These are phyloP conservation scores for Scolopax bukidnonensis DNA, from an alignment of 2,797 vertebrate species.

Conservation along the genomic window DNA sequence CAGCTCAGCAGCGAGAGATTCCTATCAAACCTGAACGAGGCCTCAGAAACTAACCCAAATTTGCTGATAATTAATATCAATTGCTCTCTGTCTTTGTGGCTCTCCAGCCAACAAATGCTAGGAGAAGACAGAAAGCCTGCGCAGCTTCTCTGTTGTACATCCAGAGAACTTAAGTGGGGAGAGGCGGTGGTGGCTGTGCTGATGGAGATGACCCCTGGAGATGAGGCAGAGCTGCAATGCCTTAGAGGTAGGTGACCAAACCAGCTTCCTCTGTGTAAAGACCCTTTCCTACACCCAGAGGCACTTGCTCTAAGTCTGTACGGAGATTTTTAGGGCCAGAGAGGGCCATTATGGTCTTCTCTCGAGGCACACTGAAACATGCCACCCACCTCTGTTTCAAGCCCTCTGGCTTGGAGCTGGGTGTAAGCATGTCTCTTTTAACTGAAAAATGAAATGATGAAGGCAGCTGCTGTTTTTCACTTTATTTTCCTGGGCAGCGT, in stretches of 20 bases:
- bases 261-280: neutral
- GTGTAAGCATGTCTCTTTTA: neutral
- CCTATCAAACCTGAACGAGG: neutral
- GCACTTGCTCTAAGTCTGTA: too few species aligned
- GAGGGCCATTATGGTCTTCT: neutral
- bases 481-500: neutral
- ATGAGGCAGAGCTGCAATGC: neutral
- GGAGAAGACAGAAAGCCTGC: neutral
- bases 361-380: neutral
- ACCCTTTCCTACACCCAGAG: neutral
- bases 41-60: neutral
- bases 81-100: neutral
- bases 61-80: conserved; percentile 8
- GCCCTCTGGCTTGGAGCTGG: neutral
- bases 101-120: neutral
- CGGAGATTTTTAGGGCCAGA: neutral
- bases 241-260: neutral
- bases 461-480: neutral
- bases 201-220: neutral
- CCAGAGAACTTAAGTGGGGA: neutral
- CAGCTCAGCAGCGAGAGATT: neutral
- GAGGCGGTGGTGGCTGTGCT: neutral
- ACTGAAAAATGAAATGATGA: neutral
- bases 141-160: rapidly evolving
- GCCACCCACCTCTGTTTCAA: neutral